Evolutionary conservation across 2,113 vertebrate species (phyloP).

Genomic region (Labeo catla): DNA sequence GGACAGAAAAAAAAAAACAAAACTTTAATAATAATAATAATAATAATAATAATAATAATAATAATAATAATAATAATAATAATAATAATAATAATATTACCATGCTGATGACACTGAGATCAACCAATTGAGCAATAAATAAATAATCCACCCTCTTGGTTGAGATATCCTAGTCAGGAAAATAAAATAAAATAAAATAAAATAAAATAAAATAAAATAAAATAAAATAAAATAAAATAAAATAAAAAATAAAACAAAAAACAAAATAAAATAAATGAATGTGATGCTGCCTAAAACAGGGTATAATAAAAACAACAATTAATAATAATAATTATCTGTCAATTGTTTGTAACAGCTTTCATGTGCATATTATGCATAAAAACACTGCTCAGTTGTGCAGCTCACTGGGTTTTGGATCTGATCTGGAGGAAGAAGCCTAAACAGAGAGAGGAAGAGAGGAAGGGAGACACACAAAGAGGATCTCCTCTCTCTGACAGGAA

Average conservation of each 20-base stretch:
- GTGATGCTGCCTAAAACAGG: neutral
- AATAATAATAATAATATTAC: too few species aligned
- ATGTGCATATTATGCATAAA: neutral
- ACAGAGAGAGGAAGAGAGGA: neutral
- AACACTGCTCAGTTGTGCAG: neutral
- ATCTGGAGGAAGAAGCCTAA: neutral
- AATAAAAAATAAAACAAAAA: too few species aligned
- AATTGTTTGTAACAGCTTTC: neutral
- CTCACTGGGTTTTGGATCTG: neutral
- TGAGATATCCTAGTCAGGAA: too few species aligned
- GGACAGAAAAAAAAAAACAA: too few species aligned
- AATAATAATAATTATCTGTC: neutral
- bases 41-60: too few species aligned
- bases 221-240: neutral
- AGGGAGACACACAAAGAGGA: slow-evolving; percentile 14
- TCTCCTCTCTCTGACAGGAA: neutral
- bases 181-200: too few species aligned
- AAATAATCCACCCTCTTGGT: too few species aligned
- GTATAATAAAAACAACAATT: too few species aligned
- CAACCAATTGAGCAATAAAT: neutral
- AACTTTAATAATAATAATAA: too few species aligned
- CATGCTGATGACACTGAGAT: neutral
- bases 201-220: too few species aligned
- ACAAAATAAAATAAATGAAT: neutral
- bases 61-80: too few species aligned